Conservation (phyloP, 2,888 invertebrate genomes). For the Drosophila differens region DNA sequence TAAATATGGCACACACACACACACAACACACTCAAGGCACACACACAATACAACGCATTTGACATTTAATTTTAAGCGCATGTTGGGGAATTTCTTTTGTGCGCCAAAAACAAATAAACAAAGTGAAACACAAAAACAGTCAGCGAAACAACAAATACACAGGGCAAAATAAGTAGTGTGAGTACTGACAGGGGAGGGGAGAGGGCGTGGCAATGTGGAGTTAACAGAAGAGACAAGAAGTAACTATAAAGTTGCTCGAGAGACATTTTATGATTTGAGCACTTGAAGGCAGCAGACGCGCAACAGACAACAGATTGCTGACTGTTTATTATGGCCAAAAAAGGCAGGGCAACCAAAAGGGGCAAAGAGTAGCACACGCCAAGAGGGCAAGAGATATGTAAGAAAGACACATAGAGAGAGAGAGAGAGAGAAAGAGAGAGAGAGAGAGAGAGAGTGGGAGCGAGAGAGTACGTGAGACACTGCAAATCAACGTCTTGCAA, state of each 20-base stretch:
- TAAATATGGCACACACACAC: slow-evolving; percentile 66
- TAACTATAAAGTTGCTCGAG: slow-evolving; percentile 79
- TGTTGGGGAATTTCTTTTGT: slow-evolving; percentile 83
- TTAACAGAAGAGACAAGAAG: slow-evolving; percentile 44
- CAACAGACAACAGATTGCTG: slow-evolving; percentile 79
- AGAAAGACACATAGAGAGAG: background rate
- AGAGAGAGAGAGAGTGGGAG: background rate
- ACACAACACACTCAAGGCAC: slow-evolving; percentile 36
- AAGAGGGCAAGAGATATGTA: background rate
- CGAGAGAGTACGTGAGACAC: slow-evolving; percentile 19
- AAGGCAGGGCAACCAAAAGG: slow-evolving; percentile 37
- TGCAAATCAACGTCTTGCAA: slow-evolving; percentile 64
- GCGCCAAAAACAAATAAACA: slow-evolving; percentile 75
- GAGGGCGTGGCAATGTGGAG: background rate
- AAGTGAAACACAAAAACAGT: slow-evolving; percentile 66
- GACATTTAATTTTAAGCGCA: slow-evolving; percentile 83
- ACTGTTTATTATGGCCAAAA: slow-evolving; percentile 75
- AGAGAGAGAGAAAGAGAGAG: background rate
- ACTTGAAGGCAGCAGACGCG: slow-evolving; percentile 79
- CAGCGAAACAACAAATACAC: slow-evolving; percentile 41
- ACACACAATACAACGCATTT: slow-evolving; percentile 56
- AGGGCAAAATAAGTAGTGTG: background rate
- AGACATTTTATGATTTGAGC: slow-evolving; percentile 81
- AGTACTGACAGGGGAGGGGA: no score
- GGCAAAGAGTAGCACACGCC: background rate